Percentiles rank a stretch among this genome's conserved stretches.
Evolutionary conservation across 2,113 vertebrate species (phyloP).

Genomic region (Tichodroma muraria): DNA sequence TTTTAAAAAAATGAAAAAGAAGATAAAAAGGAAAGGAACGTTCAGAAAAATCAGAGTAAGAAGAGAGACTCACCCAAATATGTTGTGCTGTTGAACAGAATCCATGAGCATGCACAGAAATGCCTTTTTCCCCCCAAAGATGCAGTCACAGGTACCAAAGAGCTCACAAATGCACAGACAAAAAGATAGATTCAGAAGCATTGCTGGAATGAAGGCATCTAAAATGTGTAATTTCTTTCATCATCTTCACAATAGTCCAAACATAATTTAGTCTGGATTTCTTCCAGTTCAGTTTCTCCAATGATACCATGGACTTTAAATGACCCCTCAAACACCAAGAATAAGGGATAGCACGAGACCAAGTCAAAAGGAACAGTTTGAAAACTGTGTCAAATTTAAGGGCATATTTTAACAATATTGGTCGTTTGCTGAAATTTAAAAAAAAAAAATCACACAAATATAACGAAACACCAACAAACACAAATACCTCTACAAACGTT

Average conservation of each 20-base stretch:
- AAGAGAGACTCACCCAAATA: background rate
- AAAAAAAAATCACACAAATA: background rate
- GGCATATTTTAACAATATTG: background rate
- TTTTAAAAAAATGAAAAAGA: background rate
- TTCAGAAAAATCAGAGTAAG: background rate
- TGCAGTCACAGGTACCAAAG: background rate
- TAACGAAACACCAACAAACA: background rate
- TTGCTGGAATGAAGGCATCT: background rate
- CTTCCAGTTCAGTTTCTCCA: background rate
- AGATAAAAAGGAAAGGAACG: background rate
- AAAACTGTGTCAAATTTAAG: background rate
- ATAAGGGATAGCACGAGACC: background rate
- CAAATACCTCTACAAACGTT: background rate
- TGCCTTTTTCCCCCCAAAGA: rapidly evolving
- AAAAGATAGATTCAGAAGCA: background rate
- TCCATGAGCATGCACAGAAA: background rate
- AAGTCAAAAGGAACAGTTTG: background rate
- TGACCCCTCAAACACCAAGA: background rate
- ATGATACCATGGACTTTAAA: background rate
- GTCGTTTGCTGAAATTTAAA: background rate
- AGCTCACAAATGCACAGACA: background rate
- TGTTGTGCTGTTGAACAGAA: background rate
- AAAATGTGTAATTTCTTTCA: background rate
- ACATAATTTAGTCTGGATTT: background rate
- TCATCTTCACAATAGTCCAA: background rate